Evolutionary conservation across 1,140 invertebrate species (phyloP).

Genomic region (Lordiphosa stackelbergi): DNA sequence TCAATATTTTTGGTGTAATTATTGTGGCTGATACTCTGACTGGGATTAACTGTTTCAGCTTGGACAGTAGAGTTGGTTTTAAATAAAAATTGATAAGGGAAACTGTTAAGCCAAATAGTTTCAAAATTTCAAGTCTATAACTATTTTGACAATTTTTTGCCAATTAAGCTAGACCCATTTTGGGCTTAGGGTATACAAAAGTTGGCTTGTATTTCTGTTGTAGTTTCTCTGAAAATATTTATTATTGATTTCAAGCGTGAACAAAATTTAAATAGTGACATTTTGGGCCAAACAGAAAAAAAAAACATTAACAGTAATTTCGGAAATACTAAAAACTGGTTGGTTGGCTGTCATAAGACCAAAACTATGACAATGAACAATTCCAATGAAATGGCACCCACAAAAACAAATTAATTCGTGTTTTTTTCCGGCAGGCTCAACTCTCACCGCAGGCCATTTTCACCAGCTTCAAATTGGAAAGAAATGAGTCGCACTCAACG

Average conservation of each 20-base stretch:
- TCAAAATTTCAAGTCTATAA: too few species aligned
- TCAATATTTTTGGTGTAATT: slow-evolving; percentile 65
- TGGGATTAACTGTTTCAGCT: not conserved
- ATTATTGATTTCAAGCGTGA: slow-evolving; percentile 73
- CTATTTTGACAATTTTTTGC: not conserved
- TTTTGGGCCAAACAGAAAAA: slow-evolving; percentile 57
- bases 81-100: too few species aligned
- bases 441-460: slow-evolving; percentile 93
- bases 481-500: slow-evolving; percentile 72
- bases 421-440: slow-evolving; percentile 77
- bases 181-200: not conserved
- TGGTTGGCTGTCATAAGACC: slow-evolving; percentile 59
- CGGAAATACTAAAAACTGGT: slow-evolving; percentile 71
- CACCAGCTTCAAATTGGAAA: slow-evolving; percentile 94
- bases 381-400: slow-evolving; percentile 50
- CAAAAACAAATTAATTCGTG: not conserved
- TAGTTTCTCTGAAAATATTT: slow-evolving; percentile 59
- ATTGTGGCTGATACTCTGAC: slow-evolving; percentile 41
- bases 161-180: slow-evolving; percentile 16
- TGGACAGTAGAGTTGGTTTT: too few species aligned
- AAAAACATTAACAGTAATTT: slow-evolving; percentile 71
- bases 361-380: slow-evolving; percentile 25
- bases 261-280: slow-evolving; percentile 74
- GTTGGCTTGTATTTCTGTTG: slow-evolving; percentile 1
- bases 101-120: too few species aligned